Base-by-base conservation (phyloP, 2,797 vertebrate species). In the Sebastes oblongus region DNA sequence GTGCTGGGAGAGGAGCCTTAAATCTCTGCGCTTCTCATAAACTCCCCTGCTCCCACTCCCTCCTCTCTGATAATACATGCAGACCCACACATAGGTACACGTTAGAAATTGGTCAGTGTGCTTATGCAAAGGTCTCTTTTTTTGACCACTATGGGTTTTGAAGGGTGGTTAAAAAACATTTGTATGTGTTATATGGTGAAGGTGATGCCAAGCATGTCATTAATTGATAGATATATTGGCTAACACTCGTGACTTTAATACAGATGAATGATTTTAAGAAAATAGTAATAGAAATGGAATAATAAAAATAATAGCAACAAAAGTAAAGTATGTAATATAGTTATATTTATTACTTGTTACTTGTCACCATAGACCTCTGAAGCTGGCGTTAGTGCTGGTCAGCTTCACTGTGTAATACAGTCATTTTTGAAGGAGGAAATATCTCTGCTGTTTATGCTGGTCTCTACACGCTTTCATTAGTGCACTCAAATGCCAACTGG, bases 1-100 rank as follows among this genome's bases (percentile, higher is more conserved):
- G 79, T 1, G 6, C 86, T 34, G 76, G 79, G 84, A 86, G 85
- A 79, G 32, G 18, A 67, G 85, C 73, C 83, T 86, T 90, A 86
- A 89, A 91, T 86, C 86, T 83, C 67, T 39, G 77, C 42, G 30
- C 72, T 77, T 68, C 73, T 61, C 77, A 64, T 73, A 82, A 84
- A 83, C 68, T 66, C 58, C 39, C 7, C 46, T 8, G 2, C 77
- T 79, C 67, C 29, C 36, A 76, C 65, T 46, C 68, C 27, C 74
- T 64, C 18, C 16, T 68, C 65, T 39, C 52, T 60, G 8, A 79
- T 25, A 64, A 83, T 55, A 72, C 60, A 80, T 10, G 4, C 60
- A 77, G 52, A 67, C 10, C 27, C 14, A 65, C 42, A 66, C 52
- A 62, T 12, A 65, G 50, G 29, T 32, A 22, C 6, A 61, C 1